Conservation (phyloP, 2,113 vertebrate genomes). For the Macroglossus sobrinus region DNA sequence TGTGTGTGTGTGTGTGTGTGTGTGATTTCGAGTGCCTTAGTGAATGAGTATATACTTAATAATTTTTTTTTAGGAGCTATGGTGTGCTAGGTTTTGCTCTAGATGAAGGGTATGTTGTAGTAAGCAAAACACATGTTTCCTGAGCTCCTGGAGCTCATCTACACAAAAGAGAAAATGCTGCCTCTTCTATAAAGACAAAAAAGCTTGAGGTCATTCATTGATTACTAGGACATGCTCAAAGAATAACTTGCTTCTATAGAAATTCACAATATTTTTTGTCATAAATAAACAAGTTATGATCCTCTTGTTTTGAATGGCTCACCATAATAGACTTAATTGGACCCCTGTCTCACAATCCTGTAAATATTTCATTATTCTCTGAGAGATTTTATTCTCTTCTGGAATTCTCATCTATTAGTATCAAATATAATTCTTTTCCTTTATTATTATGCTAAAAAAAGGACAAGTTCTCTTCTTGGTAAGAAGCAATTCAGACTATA, state of each 20-base stretch:
- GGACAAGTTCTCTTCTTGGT: slow-evolving; percentile 47
- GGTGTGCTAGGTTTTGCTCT: background rate
- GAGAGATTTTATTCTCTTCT: slow-evolving; percentile 40
- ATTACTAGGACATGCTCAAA: slow-evolving; percentile 4
- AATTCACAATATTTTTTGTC: slow-evolving; percentile 31
- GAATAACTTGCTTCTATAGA: slow-evolving; percentile 20
- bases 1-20: background rate
- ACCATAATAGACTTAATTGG: slow-evolving; percentile 38
- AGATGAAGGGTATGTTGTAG: background rate
- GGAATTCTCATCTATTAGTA: slow-evolving; percentile 52
- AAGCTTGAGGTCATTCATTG: background rate
- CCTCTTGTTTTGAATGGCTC: slow-evolving; percentile 28
- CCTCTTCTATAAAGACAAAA: slow-evolving; percentile 1
- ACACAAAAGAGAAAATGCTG: background rate
- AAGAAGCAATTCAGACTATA: slow-evolving; percentile 51
- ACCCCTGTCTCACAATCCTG: slow-evolving; percentile 17
- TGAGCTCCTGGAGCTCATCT: background rate
- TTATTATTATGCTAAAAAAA: slow-evolving; percentile 57
- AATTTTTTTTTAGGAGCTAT: background rate
- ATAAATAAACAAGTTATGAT: slow-evolving; percentile 30
- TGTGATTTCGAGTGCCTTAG: background rate
- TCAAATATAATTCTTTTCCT: slow-evolving; percentile 56
- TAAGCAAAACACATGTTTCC: background rate
- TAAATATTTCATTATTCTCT: slow-evolving; percentile 39
- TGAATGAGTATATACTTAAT: background rate